Conservation (phyloP, 1,140 invertebrate genomes). For the Ips typographus region DNA sequence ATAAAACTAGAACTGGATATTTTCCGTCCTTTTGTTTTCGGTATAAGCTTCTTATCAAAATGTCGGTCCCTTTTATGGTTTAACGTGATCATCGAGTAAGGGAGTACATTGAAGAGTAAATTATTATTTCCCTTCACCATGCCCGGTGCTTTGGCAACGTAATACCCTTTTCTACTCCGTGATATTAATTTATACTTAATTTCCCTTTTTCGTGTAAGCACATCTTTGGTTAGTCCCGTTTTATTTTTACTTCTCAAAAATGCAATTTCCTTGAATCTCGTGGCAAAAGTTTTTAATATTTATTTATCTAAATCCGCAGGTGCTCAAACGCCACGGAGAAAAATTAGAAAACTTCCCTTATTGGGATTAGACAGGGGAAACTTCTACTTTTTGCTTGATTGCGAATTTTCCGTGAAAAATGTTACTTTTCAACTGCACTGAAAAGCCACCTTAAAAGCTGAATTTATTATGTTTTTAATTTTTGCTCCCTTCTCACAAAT, state of each 20-base stretch:
- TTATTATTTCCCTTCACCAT: conserved; percentile 9
- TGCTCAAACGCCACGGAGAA: conserved; percentile 14
- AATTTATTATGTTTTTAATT: conserved; percentile 22
- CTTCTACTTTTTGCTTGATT: conserved; percentile 24
- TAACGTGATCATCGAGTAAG: conserved; percentile 17
- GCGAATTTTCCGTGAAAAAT: conserved; percentile 27
- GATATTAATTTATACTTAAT: too few species aligned
- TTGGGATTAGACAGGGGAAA: conserved; percentile 3
- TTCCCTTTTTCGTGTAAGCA: too few species aligned
- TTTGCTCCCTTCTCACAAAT: conserved; percentile 2
- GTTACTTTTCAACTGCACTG: conserved; percentile 23
- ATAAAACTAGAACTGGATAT: conserved; percentile 25
- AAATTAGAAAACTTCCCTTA: conserved; percentile 31
- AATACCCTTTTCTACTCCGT: too few species aligned
- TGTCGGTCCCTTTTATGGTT: conserved; percentile 32
- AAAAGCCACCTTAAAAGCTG: conserved; percentile 2
- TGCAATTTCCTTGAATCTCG: too few species aligned
- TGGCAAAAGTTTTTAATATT: conserved; percentile 24
- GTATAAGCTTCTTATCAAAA: conserved; percentile 33
- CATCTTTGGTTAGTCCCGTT: too few species aligned
- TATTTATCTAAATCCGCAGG: conserved; percentile 33
- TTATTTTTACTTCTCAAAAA: too few species aligned
- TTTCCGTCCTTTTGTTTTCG: conserved; percentile 28
- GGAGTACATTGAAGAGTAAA: conserved; percentile 23
- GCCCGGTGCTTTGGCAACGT: too few species aligned